Base-by-base conservation (phyloP, 2,113 vertebrate genomes). In the Aix galericulata region DNA sequence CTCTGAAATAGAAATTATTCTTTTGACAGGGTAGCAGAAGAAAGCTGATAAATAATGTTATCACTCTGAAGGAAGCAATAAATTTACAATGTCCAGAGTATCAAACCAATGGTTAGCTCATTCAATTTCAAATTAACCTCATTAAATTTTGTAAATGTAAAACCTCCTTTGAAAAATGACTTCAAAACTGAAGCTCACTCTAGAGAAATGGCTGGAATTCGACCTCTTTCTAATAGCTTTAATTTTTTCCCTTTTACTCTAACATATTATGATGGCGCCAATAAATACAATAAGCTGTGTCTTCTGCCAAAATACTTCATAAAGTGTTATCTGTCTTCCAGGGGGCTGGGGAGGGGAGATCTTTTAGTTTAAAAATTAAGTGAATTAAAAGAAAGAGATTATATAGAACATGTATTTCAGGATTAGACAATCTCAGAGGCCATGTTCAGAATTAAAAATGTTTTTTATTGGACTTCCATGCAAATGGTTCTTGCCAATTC, bases 291-390 rank as follows among this genome's bases (percentile, higher is more conserved):
- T 44, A 64, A 50, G 26, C 26, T 26, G 9, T 63, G 56, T 84
- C 80, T 86, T 95, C 78, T 91, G 92, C 91, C 97, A 96, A 95
- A 96, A 93, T 82, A 27, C 42, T 86, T 94, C 74, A 80, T 58
- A 64, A 91, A 88, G 34, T 44, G 8, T 80, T 92, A 50, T 86
- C 36, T 73, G 1, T 82, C 63, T 93, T 79, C 58, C 14, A 52
- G 29, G 6, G 32, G 16, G 76, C 29, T 27, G 26, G 7, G 8
- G 8, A 88, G 29, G 13, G 21, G 26, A 84, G 38, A 55, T 80
- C 48, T 56, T 21, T 42, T 88, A 79, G 38, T 73, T 82, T 38
- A 48, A 84, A 92, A 95, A 76, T 56, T 7, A 89, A 89, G 21
- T 14, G 4, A 91, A 85, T 79, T 69, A 1, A 38, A 91, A 85